Evolutionary conservation across 2,888 invertebrate genomes (phyloP), one percentile per base, ranked within the genome.

Genomic region (Drosophila anomelani): DNA sequence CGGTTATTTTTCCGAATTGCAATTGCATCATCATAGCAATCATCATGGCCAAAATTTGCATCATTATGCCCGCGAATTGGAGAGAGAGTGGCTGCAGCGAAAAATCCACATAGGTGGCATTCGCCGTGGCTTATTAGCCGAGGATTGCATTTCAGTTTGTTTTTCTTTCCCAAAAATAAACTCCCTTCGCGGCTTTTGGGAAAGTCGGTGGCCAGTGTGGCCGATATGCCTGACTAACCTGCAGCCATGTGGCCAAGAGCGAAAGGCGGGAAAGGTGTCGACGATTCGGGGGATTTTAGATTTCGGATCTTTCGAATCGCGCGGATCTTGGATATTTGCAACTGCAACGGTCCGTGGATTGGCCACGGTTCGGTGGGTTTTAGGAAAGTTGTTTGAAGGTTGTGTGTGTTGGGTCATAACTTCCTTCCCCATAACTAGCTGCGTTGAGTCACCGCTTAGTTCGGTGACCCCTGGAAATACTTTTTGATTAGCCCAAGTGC

Each of bases 261-360:
- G 86, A 84, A 88, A 88, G 84, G 88, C 80, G 79, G 70, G 81
- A 88, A 86, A 86, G 89, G 84, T 88, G 82, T 87, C 85, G 80
- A 59, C 86, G 56, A 67, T 73, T 63, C 49, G 54, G 68, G 43
- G 34, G 23, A 23, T 20, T 36, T 34, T 34, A 58, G 61, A 49
- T 66, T 51, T 64, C 41, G 47, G 67, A 70, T 53, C 51, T 53
- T 56, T 79, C 71, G 76, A 62, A 73, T 69, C 61, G 62, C 70
- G 38, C 51, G 34, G 34, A 77, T 62, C 41, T 36, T 12, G 63
- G 49, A 66, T 41, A 69, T 57, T 51, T 51, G 61, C 61, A 47
- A 64, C 49, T 49, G 66, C 54, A 43, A 49, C 58, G 68, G 66
- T 60, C 56, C 36, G 17, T 49, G 68, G 55, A 36, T 36, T 46